Evolutionary conservation across 2,113 vertebrate species (phyloP), one percentile per base, ranked within the genome.

Genomic region (Sander lucioperca): DNA sequence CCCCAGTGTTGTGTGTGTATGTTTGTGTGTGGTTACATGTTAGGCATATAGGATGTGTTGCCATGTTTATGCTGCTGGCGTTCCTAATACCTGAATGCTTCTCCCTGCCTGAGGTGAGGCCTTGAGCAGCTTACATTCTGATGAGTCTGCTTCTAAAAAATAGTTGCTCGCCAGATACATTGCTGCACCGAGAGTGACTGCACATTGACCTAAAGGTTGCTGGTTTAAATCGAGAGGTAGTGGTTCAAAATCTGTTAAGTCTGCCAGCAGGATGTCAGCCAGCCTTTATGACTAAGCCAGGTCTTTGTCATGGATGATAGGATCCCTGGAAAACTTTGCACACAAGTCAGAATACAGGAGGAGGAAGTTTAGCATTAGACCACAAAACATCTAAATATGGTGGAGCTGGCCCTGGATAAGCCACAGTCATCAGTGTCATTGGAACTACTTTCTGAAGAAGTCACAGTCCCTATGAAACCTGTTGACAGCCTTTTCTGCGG

Each of bases 41-140:
- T 27, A n/a, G 8, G 23, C 45, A 47, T 47, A 27, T 27, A 51
- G 9, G 58, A 47, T 51, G 43, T 83, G 63, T 78, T 43, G 67
- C 47, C 30, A 61, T 77, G 43, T 85, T 84, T 77, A 67, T 77
- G 72, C 83, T 75, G 33, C 71, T 70, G 66, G 67, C 14, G 10
- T 79, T 43, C 66, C 33, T 84, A 63, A 72, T 67, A 80, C 54
- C 69, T 77, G 51, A 62, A 82, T 68, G 33, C 47, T 70, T 12
- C 51, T 58, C 19, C 47, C 25, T 84, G 83, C 85, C 78, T 62
- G 81, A 86, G 87, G 83, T 80, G 56, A 89, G 54, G 80, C 72
- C 72, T 82, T 79, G 69, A 86, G 85, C 65, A 25, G 61, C 63
- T 87, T 65, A 21, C 50, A 82, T 39, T 63, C 23, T 81, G 69